Conservation (phyloP, 2,888 invertebrate genomes). For the Bruchidius siliquastri region DNA sequence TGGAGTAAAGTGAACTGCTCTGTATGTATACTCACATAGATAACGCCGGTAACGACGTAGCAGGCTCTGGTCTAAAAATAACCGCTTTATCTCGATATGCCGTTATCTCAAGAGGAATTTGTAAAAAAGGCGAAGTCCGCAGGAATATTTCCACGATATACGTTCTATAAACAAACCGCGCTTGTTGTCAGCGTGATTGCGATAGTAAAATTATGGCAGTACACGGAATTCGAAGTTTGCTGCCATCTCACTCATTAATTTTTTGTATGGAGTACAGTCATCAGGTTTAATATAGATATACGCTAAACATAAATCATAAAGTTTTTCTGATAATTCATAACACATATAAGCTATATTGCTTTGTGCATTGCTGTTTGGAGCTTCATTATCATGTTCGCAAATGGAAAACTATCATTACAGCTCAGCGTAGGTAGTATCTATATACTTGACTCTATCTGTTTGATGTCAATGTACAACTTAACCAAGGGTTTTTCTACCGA, state of each 20-base stretch:
- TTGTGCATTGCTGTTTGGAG: too few relatives aligned
- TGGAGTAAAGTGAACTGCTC: not conserved
- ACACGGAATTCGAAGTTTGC: not conserved
- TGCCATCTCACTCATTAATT: not conserved
- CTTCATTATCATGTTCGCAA: too few relatives aligned
- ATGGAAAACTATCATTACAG: too few relatives aligned
- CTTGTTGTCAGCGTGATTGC: not conserved
- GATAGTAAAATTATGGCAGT: not conserved
- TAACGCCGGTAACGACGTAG: not conserved
- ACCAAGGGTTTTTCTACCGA: too few relatives aligned
- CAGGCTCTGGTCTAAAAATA: not conserved
- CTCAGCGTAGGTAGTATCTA: too few relatives aligned
- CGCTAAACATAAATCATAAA: too few relatives aligned
- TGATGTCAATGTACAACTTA: too few relatives aligned
- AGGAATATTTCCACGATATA: not conserved
- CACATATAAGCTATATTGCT: too few relatives aligned
- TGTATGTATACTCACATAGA: not conserved
- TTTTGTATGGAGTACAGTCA: too few relatives aligned
- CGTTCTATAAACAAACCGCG: not conserved
- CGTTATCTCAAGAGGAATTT: not conserved
- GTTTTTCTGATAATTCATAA: too few relatives aligned
- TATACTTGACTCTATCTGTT: too few relatives aligned
- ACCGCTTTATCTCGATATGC: not conserved
- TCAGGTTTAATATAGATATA: too few relatives aligned
- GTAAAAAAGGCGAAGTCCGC: not conserved